phyloP scores from a whole-genome alignment of 1,140 invertebrate species.

The Heliconius eleuchia region DNA sequence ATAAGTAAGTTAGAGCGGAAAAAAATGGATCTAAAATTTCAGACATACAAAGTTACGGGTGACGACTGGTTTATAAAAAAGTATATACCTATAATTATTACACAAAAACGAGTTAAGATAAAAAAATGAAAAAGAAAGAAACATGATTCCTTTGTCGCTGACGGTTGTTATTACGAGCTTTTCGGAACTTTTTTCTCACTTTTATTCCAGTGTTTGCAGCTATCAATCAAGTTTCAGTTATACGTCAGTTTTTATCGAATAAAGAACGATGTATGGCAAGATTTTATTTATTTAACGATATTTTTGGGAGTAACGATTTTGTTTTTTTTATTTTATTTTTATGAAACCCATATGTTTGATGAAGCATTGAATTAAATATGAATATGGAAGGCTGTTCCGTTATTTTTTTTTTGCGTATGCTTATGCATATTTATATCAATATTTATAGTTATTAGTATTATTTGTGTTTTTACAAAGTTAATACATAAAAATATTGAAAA shows the following conservation, averaged over 20 bases:
- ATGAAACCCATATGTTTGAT: not conserved
- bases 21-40: too few species aligned
- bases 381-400: not conserved
- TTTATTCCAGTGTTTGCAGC: slow-evolving; percentile 10
- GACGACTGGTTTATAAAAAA: too few species aligned
- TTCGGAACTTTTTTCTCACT: not conserved
- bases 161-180: slow-evolving; percentile 6
- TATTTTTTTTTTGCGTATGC: too few species aligned
- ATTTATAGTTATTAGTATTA: too few species aligned
- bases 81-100: not conserved
- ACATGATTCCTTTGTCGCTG: not conserved
- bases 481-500: too few species aligned
- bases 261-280: slow-evolving; percentile 26
- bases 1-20: too few species aligned
- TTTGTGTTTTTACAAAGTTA: too few species aligned
- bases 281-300: slow-evolving; percentile 23
- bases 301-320: slow-evolving; percentile 16
- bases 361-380: not conserved
- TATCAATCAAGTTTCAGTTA: slow-evolving; percentile 23
- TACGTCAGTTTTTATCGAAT: slow-evolving; percentile 22
- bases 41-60: too few species aligned
- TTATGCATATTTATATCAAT: too few species aligned
- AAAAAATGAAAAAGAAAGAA: not conserved
- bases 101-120: not conserved
- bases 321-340: slow-evolving; percentile 1